A percentile compares a stretch with the other conserved stretches of the same genome.
These are phyloP conservation scores for Hybognathus amarus DNA, from an alignment of 2,797 vertebrate genomes.

Conservation along the genomic window DNA sequence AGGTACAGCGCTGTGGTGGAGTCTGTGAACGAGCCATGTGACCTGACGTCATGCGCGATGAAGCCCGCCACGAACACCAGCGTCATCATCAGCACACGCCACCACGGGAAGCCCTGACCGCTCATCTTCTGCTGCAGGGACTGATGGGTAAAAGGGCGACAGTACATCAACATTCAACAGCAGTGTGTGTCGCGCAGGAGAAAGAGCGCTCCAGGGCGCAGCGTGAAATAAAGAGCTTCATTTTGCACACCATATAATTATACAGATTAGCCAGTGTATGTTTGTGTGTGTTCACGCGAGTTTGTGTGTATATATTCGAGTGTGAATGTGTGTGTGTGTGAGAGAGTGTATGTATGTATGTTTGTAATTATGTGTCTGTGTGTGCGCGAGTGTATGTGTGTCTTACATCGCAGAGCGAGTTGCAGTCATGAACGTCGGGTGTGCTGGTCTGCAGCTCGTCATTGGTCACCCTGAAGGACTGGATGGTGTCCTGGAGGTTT, in stretches of 20 bases:
- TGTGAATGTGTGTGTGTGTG: no score
- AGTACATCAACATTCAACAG: no score
- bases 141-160: slow-evolving; percentile 62
- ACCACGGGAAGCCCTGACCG: slow-evolving; percentile 84
- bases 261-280: neutral
- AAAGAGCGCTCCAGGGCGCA: no score
- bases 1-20: slow-evolving; percentile 83
- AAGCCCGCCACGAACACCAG: slow-evolving; percentile 81
- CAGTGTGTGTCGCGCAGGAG: no score
- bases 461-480: slow-evolving; percentile 89
- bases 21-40: slow-evolving; percentile 84
- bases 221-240: no score
- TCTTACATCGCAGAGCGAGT: slow-evolving; percentile 67
- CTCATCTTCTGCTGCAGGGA: slow-evolving; percentile 84
- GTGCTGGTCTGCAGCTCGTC: slow-evolving; percentile 84
- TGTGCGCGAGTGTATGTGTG: neutral
- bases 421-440: slow-evolving; percentile 79
- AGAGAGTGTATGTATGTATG: no score
- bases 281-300: neutral
- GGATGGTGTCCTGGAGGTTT: slow-evolving; percentile 88
- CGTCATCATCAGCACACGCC: slow-evolving; percentile 80
- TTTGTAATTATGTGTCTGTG: neutral
- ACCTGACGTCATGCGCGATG: slow-evolving; percentile 83
- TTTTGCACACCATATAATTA: neutral
- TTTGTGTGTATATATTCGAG: no score